phyloP scores from a whole-genome alignment of 2,888 invertebrate species.

The Lypha dubia region DNA sequence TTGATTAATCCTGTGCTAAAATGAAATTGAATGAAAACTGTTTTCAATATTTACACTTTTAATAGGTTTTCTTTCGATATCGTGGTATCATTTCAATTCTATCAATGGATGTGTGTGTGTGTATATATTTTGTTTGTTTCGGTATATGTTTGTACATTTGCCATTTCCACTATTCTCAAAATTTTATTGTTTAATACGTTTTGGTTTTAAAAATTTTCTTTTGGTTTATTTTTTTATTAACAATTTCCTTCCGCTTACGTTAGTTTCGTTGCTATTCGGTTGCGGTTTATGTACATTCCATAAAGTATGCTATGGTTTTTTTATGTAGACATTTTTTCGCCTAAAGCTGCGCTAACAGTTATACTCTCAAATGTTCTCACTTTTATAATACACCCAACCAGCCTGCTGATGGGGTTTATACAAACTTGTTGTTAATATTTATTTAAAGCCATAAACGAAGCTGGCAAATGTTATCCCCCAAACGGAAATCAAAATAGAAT shows the following conservation, averaged over 20 bases:
- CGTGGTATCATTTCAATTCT: not conserved
- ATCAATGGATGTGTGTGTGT: not conserved
- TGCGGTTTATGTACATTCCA: conserved; percentile 56
- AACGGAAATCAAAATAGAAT: not conserved
- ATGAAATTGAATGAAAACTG: not conserved
- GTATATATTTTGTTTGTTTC: not conserved
- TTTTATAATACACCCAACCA: conserved; percentile 1
- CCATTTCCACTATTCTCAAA: not conserved
- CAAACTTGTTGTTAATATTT: conserved; percentile 65
- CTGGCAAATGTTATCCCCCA: conserved; percentile 29
- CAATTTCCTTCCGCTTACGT: conserved; percentile 66
- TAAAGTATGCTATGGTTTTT: conserved; percentile 52
- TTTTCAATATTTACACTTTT: not conserved
- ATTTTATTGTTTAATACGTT: conserved; percentile 8
- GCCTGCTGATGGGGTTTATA: conserved; percentile 6
- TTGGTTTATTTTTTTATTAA: conserved; percentile 41
- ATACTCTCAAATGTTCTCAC: conserved; percentile 29
- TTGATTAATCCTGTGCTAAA: not conserved
- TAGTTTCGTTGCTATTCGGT: conserved; percentile 45
- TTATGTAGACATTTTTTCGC: not conserved
- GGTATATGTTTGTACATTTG: not conserved
- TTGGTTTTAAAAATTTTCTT: conserved; percentile 9
- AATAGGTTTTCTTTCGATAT: not conserved
- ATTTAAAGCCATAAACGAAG: conserved; percentile 59
- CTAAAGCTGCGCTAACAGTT: conserved; percentile 51